phyloP scores from a whole-genome alignment of 2,797 vertebrate species.

The Acrossocheilus wenchowensis region DNA sequence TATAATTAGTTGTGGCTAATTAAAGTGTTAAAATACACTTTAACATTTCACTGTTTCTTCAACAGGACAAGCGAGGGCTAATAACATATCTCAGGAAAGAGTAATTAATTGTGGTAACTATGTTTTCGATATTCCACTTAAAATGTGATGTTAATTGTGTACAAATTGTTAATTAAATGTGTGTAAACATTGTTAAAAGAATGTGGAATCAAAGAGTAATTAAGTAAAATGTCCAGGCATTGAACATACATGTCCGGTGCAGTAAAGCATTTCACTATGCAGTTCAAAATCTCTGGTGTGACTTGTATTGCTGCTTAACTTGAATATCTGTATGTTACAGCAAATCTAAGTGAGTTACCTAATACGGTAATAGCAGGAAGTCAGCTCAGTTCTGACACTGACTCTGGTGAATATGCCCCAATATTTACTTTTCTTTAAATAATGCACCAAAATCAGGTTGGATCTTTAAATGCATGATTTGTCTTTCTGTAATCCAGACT shows the following conservation, averaged over 20 bases:
- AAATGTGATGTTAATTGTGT: neutral
- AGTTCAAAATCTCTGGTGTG: neutral
- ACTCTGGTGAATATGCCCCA: slow-evolving; percentile 1
- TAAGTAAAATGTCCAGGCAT: neutral
- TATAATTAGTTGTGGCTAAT: neutral
- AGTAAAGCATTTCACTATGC: neutral
- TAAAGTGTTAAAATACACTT: neutral
- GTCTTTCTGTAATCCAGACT: neutral
- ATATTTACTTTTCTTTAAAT: neutral
- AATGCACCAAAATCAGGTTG: neutral
- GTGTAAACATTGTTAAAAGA: neutral
- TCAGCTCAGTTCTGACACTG: neutral
- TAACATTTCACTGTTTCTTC: neutral
- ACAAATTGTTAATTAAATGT: neutral
- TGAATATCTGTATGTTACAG: neutral
- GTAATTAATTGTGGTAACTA: too few relatives aligned
- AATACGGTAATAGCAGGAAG: neutral
- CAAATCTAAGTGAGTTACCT: too few relatives aligned
- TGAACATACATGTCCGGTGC: neutral
- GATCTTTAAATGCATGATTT: neutral
- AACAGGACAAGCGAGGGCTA: neutral
- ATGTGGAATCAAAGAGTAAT: neutral
- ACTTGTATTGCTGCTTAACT: neutral
- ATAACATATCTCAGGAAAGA: neutral
- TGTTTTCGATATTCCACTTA: neutral